Evolutionary conservation across 2,888 invertebrate species (phyloP).

Genomic region (Agrochola litura): DNA sequence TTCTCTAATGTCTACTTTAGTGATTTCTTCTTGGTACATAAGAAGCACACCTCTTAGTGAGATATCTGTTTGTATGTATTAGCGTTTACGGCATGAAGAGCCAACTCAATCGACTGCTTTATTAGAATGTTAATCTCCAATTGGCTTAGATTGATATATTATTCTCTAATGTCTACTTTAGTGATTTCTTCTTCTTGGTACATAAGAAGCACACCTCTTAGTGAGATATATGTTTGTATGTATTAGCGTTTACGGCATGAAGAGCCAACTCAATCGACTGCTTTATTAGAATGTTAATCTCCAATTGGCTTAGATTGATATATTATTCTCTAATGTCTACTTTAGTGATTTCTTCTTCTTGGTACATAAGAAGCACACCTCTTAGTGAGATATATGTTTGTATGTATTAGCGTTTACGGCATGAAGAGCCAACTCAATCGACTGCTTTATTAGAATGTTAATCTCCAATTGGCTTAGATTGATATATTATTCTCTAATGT

Average conservation of each 20-base stretch:
- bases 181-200: neutral
- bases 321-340: conserved; percentile 18
- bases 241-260: conserved; percentile 54
- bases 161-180: conserved; percentile 12
- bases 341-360: neutral
- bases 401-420: conserved; percentile 59
- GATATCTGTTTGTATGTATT: conserved; percentile 61
- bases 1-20: conserved; percentile 4
- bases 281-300: conserved; percentile 57
- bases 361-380: conserved; percentile 55
- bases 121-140: conserved; percentile 53
- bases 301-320: conserved; percentile 34
- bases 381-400: conserved; percentile 51
- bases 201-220: conserved; percentile 57
- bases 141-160: conserved; percentile 38
- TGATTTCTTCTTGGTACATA: conserved; percentile 1
- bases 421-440: conserved; percentile 48
- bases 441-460: conserved; percentile 59
- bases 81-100: conserved; percentile 51
- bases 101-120: conserved; percentile 53
- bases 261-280: conserved; percentile 49
- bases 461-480: conserved; percentile 35
- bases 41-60: conserved; percentile 56
- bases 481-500: conserved; percentile 28
- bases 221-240: conserved; percentile 58